These are phyloP conservation scores for Podarcis cretensis DNA, from an alignment of 2,113 vertebrate genomes.

Conservation along the genomic window DNA sequence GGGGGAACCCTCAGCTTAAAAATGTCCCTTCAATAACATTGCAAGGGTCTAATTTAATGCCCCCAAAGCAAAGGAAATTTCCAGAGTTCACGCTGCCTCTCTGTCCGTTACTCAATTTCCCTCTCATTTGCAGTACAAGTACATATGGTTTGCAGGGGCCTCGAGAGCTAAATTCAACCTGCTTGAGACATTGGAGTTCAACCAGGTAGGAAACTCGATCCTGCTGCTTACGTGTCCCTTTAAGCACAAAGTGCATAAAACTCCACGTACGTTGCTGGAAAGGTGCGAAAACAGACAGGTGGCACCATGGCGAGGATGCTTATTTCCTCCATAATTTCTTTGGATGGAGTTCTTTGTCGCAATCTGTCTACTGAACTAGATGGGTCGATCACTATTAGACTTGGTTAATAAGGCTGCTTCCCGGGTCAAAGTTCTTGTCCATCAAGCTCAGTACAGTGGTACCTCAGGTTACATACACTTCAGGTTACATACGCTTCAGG, in stretches of 20 bases:
- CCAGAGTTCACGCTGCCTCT: slow-evolving; percentile 25
- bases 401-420: background rate
- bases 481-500: too few relatives aligned
- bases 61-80: slow-evolving; percentile 33
- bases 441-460: too few relatives aligned
- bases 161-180: background rate
- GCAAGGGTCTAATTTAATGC: slow-evolving; percentile 46
- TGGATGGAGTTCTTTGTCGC: background rate
- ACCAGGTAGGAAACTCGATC: slow-evolving; percentile 5
- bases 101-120: slow-evolving; percentile 11
- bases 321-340: background rate
- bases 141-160: background rate
- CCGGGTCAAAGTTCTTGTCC: background rate
- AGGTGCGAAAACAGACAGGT: slow-evolving; percentile 15
- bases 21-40: slow-evolving; percentile 50
- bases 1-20: slow-evolving; percentile 41
- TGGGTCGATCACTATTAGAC: background rate
- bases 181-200: background rate
- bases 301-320: background rate
- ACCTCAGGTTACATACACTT: too few relatives aligned
- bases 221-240: background rate
- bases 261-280: background rate
- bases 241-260: background rate
- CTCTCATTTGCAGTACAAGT: slow-evolving; percentile 20
- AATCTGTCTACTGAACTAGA: background rate